Conservation (phyloP, 2,113 vertebrate genomes). For the Rhagologus leucostigma region DNA sequence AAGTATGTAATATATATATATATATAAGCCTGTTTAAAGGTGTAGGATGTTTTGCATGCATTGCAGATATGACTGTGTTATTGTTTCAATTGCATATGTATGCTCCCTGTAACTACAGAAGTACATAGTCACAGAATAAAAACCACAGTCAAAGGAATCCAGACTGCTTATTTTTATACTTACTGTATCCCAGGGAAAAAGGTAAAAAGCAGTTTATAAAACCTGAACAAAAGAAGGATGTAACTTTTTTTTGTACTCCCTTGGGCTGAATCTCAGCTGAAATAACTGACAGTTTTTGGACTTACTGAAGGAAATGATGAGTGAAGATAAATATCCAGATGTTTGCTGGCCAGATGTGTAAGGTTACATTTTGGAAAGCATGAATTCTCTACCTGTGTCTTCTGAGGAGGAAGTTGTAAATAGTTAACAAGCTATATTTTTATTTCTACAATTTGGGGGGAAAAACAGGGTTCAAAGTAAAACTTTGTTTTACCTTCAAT, state of each 20-base stretch:
- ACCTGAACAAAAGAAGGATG: conserved; percentile 72
- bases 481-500: background rate
- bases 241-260: conserved; percentile 72
- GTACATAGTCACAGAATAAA: background rate
- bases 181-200: conserved; percentile 69
- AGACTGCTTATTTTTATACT: conserved; percentile 73
- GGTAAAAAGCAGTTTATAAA: conserved; percentile 75
- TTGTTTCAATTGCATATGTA: conserved; percentile 22
- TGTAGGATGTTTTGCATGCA: background rate
- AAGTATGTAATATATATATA: background rate
- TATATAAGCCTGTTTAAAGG: background rate
- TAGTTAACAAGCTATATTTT: conserved; percentile 63
- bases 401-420: conserved; percentile 72
- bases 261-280: conserved; percentile 72
- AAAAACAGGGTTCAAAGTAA: background rate
- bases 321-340: conserved; percentile 84
- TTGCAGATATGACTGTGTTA: background rate
- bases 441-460: background rate
- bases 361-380: conserved; percentile 71
- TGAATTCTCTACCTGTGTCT: conserved; percentile 70
- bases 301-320: conserved; percentile 83
- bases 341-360: conserved; percentile 79
- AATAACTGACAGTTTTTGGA: conserved; percentile 79
- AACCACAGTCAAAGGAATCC: conserved; percentile 46
- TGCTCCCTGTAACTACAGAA: background rate